Evolutionary conservation across 2,797 vertebrate species (phyloP), one percentile per base, ranked within the genome.

Genomic region (Kryptopterus vitreolus): DNA sequence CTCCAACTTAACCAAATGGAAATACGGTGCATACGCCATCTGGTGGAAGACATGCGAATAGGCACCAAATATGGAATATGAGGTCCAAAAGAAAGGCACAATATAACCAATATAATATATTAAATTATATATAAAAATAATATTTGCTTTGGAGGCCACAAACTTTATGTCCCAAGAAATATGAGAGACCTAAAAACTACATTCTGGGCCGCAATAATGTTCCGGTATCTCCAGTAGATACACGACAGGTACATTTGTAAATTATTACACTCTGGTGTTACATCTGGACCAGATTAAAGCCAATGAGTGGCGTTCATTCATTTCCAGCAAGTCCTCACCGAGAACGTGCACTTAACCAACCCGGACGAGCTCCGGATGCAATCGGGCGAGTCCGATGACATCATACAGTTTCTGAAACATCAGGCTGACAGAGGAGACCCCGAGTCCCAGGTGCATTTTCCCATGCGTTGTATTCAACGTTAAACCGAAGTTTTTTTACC

Each of bases 391-490:
- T 89, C 89, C 0, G 93, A 92, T 0, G 95, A 97, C 24, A 43
- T 93, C 62, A 93, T 96, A 74, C 93, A 95, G 85, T 99, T 92
- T 91, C 81, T 98, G 75, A 95, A 95, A 83, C 91, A 94, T 16
- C 92, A 95, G 89, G 97, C 97, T n/a, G 90, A 92, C 73, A 91
- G 93, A 62, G 97, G 96, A 87, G 95, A 98, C 15, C 68, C 90
- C 0, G 91, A 93, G 0, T 92, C 95, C 72, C 97, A 98, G 95
- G 96, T 97, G 20, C 2, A 24, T 33, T 62, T 65, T 16, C 33
- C 0, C 1, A 15, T 38, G 62, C 1, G 35, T 65, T 65, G 12
- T 1, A n/a, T 43, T 65, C 33, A 65, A 38, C 22, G 20, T n/a
- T n/a, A n/a, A n/a, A n/a, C n/a, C n/a, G n/a, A n/a, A 65, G 38